Base-by-base conservation (phyloP, 2,888 invertebrate species). In the Smittia sp. region DNA sequence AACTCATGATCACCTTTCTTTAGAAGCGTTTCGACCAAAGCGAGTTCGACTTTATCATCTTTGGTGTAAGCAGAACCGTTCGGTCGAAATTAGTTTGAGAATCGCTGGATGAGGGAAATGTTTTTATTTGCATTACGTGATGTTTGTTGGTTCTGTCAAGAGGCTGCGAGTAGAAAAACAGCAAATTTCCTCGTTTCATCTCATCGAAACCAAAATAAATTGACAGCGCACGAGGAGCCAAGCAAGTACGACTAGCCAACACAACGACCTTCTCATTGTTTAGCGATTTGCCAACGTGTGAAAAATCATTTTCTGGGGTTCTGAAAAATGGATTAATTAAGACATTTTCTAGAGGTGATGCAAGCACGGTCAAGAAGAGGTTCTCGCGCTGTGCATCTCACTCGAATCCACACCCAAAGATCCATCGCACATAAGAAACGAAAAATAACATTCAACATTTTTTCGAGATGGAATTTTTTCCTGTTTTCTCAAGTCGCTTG, bases 401-500 rank as follows among this genome's bases (percentile, higher is more conserved):
- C 1, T 4, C 18, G 18, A 63, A 63, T 27, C 63, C 63, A 63
- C 63, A 52, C 52, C 52, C 52, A 52, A 52, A 7, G 15, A n/a
- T n/a, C n/a, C n/a, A 27, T 27, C 63, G 6, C 27, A 63, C 25
- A 6, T 24, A 63, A 24, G 27, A 63, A 63, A 27, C 22, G 13
- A 25, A 18, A 7, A 58, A 58, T 15, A 52, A 52, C 52, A 15
- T 52, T 15, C 15, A 46, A 46, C 32, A 46, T 58, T 25, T 63
- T 63, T 63, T 63, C 27, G 20, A 22, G 38, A 41, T 67, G 41
- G 67, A 67, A 67, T 41, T 62, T 69, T 66, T 72, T 72, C 72
- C 72, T 72, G 72, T 72, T 72, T 72, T 72, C 39, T 72, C 54
- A 54, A 54, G 25, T 69, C 27, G 27, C n/a, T 69, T 54, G 54